A percentile compares a stretch with the other conserved stretches of the same genome.
These are phyloP conservation scores for Sminthurinus signatus DNA, from an alignment of 1,140 invertebrate genomes.

Conservation along the genomic window DNA sequence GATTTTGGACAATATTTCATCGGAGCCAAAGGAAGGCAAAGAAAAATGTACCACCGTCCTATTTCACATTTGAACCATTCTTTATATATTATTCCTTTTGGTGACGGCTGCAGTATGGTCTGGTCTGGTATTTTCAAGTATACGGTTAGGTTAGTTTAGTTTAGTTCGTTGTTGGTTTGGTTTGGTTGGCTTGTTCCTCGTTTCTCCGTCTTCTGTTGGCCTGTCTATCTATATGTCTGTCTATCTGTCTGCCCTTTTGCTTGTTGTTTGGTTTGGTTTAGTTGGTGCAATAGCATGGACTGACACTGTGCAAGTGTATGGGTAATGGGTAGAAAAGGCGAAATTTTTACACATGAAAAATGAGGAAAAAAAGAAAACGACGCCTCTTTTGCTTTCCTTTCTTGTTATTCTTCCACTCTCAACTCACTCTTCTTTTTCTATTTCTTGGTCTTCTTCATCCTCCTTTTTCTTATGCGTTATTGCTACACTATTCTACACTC, in stretches of 20 bases:
- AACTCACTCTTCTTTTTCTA: neutral
- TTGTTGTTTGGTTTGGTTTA: too few species aligned
- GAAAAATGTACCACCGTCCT: neutral
- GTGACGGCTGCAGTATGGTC: too few species aligned
- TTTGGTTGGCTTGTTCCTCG: too few species aligned
- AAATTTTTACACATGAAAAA: constrained; percentile 13
- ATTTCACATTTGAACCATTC: constrained; percentile 9
- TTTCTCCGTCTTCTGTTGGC: too few species aligned
- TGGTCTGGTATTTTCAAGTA: too few species aligned
- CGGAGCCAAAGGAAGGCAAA: neutral
- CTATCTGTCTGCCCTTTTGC: too few species aligned
- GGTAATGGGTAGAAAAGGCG: neutral
- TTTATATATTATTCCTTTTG: constrained; percentile 5
- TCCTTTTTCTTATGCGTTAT: neutral
- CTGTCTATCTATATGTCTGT: too few species aligned
- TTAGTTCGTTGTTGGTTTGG: too few species aligned
- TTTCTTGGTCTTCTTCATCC: neutral
- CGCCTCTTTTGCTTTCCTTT: constrained; percentile 3
- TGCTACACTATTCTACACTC: too few species aligned
- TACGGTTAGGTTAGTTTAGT: too few species aligned
- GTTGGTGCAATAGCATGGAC: too few species aligned
- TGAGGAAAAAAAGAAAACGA: neutral
- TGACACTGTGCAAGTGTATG: neutral
- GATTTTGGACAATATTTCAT: constrained; percentile 10
- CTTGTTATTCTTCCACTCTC: neutral